Evolutionary conservation across 1,140 invertebrate genomes (phyloP).

Genomic region (Copidosoma floridanum): DNA sequence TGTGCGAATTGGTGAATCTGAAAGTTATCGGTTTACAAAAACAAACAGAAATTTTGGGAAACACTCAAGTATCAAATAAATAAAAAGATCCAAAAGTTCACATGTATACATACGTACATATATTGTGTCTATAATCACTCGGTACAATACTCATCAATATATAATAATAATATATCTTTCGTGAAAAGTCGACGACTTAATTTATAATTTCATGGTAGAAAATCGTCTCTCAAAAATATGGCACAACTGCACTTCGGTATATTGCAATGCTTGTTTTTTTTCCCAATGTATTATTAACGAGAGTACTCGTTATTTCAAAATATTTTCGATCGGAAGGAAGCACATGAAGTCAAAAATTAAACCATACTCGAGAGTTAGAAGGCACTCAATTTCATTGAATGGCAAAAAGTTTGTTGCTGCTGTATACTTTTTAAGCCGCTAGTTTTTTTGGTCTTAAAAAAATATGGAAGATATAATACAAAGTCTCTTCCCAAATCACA

Average conservation of each 20-base stretch:
- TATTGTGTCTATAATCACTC: conserved; percentile 35
- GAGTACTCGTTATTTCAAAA: too few relatives aligned
- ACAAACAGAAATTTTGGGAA: neutral
- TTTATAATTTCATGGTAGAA: conserved; percentile 36
- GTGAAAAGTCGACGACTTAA: conserved; percentile 29
- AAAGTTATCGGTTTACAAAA: neutral
- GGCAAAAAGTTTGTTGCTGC: neutral
- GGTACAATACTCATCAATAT: conserved; percentile 43
- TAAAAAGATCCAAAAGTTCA: conserved; percentile 1
- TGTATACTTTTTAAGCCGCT: conserved; percentile 5
- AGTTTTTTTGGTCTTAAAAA: conserved; percentile 2
- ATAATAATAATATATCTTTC: conserved; percentile 31
- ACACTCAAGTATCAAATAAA: neutral
- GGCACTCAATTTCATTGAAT: conserved; percentile 9
- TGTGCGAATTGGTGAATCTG: conserved; percentile 16
- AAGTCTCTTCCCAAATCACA: neutral
- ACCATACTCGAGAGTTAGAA: neutral
- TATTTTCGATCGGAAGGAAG: too few relatives aligned
- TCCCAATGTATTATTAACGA: neutral
- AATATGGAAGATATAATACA: neutral
- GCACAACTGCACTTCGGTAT: conserved; percentile 37
- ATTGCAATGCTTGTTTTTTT: conserved; percentile 21
- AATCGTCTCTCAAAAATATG: conserved; percentile 46
- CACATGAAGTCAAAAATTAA: neutral
- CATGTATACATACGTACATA: conserved; percentile 23